These are phyloP conservation scores for Platygyra sinensis DNA, from an alignment of 64 coral and sea anemone genomes.

Conservation along the genomic window DNA sequence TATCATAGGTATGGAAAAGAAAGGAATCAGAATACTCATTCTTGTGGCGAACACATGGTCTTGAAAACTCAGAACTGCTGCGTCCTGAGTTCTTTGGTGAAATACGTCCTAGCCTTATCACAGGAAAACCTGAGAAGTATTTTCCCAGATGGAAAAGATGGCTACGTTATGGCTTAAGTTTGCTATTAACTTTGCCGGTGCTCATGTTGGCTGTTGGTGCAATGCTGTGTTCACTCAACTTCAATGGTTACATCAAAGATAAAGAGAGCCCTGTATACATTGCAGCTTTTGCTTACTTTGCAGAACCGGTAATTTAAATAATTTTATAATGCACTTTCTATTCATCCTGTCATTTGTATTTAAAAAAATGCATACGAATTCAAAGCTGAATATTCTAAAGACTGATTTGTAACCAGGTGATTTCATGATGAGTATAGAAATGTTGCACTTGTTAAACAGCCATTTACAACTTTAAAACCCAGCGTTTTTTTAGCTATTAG, in stretches of 20 bases:
- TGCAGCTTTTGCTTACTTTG: slow-evolving; percentile 81
- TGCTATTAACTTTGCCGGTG: slow-evolving; percentile 84
- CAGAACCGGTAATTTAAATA: slow-evolving; percentile 79
- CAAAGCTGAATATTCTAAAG: too few relatives aligned
- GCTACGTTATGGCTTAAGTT: slow-evolving; percentile 91
- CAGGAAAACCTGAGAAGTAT: slow-evolving; percentile 92
- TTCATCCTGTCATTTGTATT: background rate
- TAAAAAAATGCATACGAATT: too few relatives aligned
- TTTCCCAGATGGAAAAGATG: slow-evolving; percentile 96
- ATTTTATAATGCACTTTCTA: background rate
- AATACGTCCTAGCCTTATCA: slow-evolving; percentile 83
- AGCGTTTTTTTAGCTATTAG: too few relatives aligned
- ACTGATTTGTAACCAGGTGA: too few relatives aligned
- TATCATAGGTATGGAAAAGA: slow-evolving; percentile 82
- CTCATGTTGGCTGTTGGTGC: slow-evolving; percentile 82
- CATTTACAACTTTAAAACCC: too few relatives aligned
- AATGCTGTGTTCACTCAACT: slow-evolving; percentile 94
- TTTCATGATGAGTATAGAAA: too few relatives aligned
- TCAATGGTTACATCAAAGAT: slow-evolving; percentile 99
- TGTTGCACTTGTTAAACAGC: too few relatives aligned
- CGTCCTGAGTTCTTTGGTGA: slow-evolving; percentile 90
- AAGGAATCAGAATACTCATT: slow-evolving; percentile 91
- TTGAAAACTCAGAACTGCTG: slow-evolving; percentile 81
- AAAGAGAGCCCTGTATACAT: slow-evolving; percentile 97
- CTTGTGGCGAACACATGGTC: slow-evolving; percentile 84